Percentiles rank a stretch among this genome's conserved stretches.
phyloP scores from a whole-genome alignment of 2,113 vertebrate genomes.

The Daubentonia madagascariensis region DNA sequence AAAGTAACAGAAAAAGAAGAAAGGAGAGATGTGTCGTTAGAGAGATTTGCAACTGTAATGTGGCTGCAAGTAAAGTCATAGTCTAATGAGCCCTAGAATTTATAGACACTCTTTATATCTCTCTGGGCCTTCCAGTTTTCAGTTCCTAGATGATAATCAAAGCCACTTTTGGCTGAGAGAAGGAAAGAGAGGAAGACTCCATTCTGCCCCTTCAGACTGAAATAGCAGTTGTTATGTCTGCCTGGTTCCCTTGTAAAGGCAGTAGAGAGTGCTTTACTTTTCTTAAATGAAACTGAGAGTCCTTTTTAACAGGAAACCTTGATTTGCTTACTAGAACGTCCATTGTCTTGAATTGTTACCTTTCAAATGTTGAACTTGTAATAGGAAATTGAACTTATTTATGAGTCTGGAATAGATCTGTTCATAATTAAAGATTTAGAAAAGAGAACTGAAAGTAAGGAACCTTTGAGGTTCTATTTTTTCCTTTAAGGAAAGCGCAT shows the following conservation, averaged over 20 bases:
- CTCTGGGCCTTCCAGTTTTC: background rate
- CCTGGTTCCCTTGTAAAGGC: background rate
- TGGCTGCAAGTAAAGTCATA: background rate
- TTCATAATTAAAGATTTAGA: background rate
- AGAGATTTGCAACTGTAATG: background rate
- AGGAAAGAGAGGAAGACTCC: background rate
- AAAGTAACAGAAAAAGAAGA: background rate
- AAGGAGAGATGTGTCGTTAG: background rate
- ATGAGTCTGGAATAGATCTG: background rate
- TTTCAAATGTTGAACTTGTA: slow-evolving; percentile 7
- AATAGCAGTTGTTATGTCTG: background rate
- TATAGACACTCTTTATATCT: background rate
- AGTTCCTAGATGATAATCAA: background rate
- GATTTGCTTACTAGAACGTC: background rate
- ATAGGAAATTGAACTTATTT: slow-evolving; percentile 37
- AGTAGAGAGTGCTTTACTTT: too few relatives aligned
- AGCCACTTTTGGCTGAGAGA: background rate
- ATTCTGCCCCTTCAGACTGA: background rate
- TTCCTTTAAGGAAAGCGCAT: background rate
- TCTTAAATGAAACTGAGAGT: too few relatives aligned
- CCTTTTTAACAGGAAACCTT: slow-evolving; percentile 27
- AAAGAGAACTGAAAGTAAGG: background rate
- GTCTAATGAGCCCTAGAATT: background rate
- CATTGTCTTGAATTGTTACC: background rate
- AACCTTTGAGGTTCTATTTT: background rate